Evolutionary conservation across 2,888 invertebrate species (phyloP).

Genomic region (Gasteruption jaculator): DNA sequence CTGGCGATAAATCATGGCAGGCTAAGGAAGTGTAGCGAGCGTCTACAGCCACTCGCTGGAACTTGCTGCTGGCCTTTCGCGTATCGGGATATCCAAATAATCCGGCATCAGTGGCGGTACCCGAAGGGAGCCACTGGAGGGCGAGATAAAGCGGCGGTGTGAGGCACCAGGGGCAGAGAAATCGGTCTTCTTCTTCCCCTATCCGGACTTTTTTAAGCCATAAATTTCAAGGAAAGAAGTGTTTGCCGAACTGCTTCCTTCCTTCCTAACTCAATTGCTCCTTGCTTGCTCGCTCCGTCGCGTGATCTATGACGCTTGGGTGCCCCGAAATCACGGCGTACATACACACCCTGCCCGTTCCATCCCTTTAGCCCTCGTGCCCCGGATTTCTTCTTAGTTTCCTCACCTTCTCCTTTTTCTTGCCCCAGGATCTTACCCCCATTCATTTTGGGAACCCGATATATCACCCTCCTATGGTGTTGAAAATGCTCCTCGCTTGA

Average conservation of each 20-base stretch:
- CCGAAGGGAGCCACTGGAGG: no score
- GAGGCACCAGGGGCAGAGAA: conserved; percentile 18
- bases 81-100: no score
- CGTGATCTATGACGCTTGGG: conserved; percentile 45
- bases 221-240: conserved; percentile 47
- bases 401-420: conserved; percentile 17
- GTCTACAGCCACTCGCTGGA: no score
- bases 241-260: conserved; percentile 53
- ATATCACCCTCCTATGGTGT: no score
- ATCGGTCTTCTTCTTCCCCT: no score
- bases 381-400: conserved; percentile 34
- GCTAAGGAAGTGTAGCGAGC: no score
- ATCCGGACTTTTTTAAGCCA: conserved; percentile 50
- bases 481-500: no score
- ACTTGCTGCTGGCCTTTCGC: no score
- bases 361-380: conserved; percentile 38
- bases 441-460: no score
- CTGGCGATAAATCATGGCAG: no score
- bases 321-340: conserved; percentile 38
- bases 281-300: conserved; percentile 50
- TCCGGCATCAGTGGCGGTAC: no score
- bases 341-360: conserved; percentile 18
- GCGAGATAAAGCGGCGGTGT: conserved; percentile 50
- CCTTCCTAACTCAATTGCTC: conserved; percentile 53
- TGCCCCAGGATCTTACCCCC: no score